Percentiles rank a stretch among this genome's conserved stretches.
Evolutionary conservation across 1,140 invertebrate species (phyloP).

Genomic region (Popillia japonica): DNA sequence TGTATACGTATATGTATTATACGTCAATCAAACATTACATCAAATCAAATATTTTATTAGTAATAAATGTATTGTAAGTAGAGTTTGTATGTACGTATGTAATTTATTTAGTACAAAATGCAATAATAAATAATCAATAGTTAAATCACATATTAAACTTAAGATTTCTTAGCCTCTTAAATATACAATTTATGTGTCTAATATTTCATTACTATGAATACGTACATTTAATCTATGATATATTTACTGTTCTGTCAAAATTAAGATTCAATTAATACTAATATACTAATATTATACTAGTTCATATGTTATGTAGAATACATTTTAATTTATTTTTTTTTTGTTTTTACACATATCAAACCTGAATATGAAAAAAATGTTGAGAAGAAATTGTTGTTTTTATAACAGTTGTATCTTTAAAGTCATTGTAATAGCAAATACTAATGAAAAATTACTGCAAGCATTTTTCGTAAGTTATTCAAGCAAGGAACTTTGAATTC

Average conservation of each 20-base stretch:
- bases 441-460: no score
- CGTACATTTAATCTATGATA: not conserved
- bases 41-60: slow-evolving; percentile 3
- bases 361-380: not conserved
- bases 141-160: not conserved
- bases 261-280: not conserved
- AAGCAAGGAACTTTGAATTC: no score
- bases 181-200: not conserved
- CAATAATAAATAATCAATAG: not conserved
- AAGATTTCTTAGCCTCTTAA: not conserved
- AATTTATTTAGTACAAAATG: not conserved
- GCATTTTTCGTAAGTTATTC: no score
- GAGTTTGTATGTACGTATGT: not conserved
- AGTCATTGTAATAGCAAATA: no score
- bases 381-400: no score
- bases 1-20: no score
- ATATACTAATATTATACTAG: no score
- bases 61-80: not conserved
- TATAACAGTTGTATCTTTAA: no score
- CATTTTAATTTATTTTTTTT: not conserved
- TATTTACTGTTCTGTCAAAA: not conserved
- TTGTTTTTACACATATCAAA: not conserved
- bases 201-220: not conserved
- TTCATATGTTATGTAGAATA: not conserved
- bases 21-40: not conserved